phyloP scores from a whole-genome alignment of 2,113 vertebrate genomes.

The Siniperca chuatsi region DNA sequence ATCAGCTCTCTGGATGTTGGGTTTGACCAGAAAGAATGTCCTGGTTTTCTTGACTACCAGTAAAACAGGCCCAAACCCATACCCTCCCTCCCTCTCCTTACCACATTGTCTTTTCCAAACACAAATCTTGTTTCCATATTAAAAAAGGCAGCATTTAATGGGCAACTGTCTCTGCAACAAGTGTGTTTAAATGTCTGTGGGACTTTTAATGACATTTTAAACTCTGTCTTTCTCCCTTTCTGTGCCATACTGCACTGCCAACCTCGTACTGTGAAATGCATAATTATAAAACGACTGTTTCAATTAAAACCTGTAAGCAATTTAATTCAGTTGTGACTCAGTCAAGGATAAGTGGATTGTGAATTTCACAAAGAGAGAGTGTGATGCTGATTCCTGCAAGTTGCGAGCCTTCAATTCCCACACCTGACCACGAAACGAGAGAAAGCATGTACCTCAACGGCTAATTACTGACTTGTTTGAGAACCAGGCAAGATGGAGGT shows the following conservation, averaged over 20 bases:
- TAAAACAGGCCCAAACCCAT: constrained; percentile 71
- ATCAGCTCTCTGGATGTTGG: constrained; percentile 74
- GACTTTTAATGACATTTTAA: constrained; percentile 79
- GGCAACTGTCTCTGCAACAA: constrained; percentile 76
- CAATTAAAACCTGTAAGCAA: constrained; percentile 78
- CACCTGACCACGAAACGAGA: constrained; percentile 64
- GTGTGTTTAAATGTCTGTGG: constrained; percentile 81
- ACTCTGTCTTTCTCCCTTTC: constrained; percentile 63
- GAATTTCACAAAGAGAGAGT: constrained; percentile 45
- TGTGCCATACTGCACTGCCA: constrained; percentile 57
- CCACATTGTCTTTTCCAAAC: constrained; percentile 70
- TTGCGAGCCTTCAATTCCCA: constrained; percentile 54
- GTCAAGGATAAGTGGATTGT: constrained; percentile 35
- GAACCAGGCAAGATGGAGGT: constrained; percentile 43
- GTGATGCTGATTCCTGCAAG: constrained; percentile 55
- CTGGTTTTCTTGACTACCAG: constrained; percentile 72
- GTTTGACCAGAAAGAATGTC: constrained; percentile 79
- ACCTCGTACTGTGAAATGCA: constrained; percentile 72
- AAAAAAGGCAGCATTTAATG: constrained; percentile 78
- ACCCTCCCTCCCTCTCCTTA: constrained; percentile 15
- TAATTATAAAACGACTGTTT: constrained; percentile 82
- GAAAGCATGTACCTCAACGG: constrained; percentile 64
- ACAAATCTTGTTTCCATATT: constrained; percentile 82
- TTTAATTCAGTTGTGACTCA: constrained; percentile 72
- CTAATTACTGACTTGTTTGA: constrained; percentile 71